Evolutionary conservation across 1,140 invertebrate genomes (phyloP), one percentile per base, ranked within the genome.

Genomic region (Rhyzopertha dominica): DNA sequence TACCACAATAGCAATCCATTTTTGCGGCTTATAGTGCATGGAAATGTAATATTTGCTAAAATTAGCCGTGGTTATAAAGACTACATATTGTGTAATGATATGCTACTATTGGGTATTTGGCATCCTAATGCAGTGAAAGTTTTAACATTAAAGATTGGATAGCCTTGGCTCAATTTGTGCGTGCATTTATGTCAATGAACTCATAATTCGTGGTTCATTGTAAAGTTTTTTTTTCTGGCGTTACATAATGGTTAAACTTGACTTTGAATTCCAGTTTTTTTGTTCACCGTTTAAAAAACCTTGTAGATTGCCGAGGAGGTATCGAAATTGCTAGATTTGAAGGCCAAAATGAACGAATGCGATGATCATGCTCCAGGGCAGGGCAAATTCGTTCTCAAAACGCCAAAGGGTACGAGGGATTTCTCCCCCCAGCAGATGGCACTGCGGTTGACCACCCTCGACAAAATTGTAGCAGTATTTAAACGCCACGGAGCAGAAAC

Each of bases 401-500:
- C 89, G 5, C 82, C 90, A 2, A 95, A 99, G 73, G 97, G 97
- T 1, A 99, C 96, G 0, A 74, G 93, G 47, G 97, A 99, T 68
- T 98, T 91, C 73, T 83, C 79, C 44, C 93, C 96, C 0, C 77
- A 87, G 56, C 92, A 98, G 70, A 99, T 98, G 93, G 83, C 88
- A 1, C 73, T 98, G 38, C 76, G 96, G 8, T 80, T 95, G 57
- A 78, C 82, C 52, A 94, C 96, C 1, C 74, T 99, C 37, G 78
- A 87, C 39, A 93, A 89, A 69, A 91, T 99, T 54, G 77, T 88
- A 8, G 63, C 79, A 23, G 85, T 94, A 45, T 99, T 99, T 62
- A 95, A 98, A 70, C 84, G 82, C 40, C 95, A 99, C 67, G 97
- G 96, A n/a, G 97, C 94, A 32, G 91, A 95, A 64, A 90, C 92